Conservation (phyloP, 2,797 vertebrate species). For the Anabacerthia variegaticeps region DNA sequence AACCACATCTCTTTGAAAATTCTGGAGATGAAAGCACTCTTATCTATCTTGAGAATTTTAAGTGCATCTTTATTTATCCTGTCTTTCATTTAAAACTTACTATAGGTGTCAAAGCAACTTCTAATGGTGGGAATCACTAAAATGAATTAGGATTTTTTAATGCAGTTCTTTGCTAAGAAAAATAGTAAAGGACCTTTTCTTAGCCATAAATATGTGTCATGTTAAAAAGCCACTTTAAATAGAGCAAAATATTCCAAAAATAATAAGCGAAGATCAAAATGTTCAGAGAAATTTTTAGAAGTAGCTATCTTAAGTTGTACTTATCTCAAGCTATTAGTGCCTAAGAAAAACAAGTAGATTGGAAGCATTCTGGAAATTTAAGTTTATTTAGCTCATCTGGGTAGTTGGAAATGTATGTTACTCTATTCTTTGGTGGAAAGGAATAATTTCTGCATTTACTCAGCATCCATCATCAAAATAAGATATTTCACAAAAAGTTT, state of each 20-base stretch:
- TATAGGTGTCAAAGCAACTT: not conserved
- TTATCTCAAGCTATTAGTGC: rapidly evolving
- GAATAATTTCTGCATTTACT: not conserved
- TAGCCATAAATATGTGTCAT: not conserved
- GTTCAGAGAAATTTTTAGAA: not conserved
- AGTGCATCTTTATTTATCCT: not conserved
- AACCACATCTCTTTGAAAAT: not conserved
- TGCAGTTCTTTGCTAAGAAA: not conserved
- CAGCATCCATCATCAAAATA: not conserved
- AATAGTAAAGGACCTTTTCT: not conserved
- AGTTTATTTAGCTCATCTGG: not conserved
- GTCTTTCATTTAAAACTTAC: not conserved
- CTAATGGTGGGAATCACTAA: not conserved
- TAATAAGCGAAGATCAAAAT: not conserved
- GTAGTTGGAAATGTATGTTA: not conserved
- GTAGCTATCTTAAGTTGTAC: not conserved
- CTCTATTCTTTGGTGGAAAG: not conserved
- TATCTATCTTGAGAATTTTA: not conserved
- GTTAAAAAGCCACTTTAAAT: not conserved
- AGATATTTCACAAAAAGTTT: not conserved
- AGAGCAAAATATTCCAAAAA: not conserved
- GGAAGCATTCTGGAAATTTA: not conserved
- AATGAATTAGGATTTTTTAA: not conserved
- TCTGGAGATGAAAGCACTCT: not conserved
- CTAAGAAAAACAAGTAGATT: not conserved